Evolutionary conservation across 2,113 vertebrate genomes (phyloP), one percentile per base, ranked within the genome.

Genomic region (Peromyscus californicus): DNA sequence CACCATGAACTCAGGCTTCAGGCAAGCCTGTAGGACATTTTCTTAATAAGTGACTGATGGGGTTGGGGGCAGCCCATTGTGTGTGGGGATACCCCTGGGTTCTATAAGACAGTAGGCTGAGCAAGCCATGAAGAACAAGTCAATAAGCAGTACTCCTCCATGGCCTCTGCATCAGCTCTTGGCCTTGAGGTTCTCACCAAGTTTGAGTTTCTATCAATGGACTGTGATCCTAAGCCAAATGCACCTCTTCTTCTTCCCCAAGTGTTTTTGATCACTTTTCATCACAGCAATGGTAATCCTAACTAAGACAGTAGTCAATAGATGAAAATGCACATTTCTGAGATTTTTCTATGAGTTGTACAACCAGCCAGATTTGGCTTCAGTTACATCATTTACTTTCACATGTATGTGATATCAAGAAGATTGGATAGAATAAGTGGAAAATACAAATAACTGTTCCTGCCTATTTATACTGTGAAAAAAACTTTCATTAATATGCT

Each of bases 241-340:
- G 61, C 24, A 83, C 5, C 54, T 22, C 51, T 22, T 82, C 19
- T 6, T 61, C 36, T 21, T n/a, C 36, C 21, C 9, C 21, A 15
- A 57, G 21, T 57, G 10, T 0, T 80, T 82, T 36, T 36, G 5
- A 19, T 26, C 36, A 61, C 59, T 83, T 61, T 83, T 83, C 36
- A 61, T 26, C 36, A 83, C 7, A 39, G 22, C 11, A 83, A 26
- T 61, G 21, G 3, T 57, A 61, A 83, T 5, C 33, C 12, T 61
- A n/a, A 82, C 33, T 59, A 82, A 82, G 33, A 82, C 2, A 13
- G 67, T 9, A 90, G 24, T 78, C 24, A 80, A 70, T 39, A 90
- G 16, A 15, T 96, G 26, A 72, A 95, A 91, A 19, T 85, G 83
- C 76, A 78, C 26, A 83, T 89, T 94, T 93, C 42, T 95, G 78